Evolutionary conservation across 2,888 invertebrate genomes (phyloP).

Genomic region (Campoplex capitator): DNA sequence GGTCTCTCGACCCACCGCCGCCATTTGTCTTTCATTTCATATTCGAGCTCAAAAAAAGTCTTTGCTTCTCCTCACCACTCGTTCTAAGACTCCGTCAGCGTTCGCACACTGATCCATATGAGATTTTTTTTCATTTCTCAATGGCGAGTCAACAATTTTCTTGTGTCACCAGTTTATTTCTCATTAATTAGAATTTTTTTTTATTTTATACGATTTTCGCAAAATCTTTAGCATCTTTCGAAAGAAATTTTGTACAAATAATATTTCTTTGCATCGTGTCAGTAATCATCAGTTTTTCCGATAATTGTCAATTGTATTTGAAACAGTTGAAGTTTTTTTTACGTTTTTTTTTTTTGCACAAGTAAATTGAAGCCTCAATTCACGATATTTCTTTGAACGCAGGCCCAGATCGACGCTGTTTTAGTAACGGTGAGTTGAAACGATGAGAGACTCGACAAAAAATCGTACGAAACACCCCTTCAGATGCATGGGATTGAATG

Average conservation of each 20-base stretch:
- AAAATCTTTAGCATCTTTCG: too few relatives aligned
- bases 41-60: neutral
- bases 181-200: neutral
- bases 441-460: too few relatives aligned
- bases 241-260: too few relatives aligned
- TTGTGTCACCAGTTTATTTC: neutral
- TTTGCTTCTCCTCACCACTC: neutral
- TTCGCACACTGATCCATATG: neutral
- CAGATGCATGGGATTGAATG: neutral
- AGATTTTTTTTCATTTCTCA: neutral
- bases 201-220: neutral
- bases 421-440: too few relatives aligned
- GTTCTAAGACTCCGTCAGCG: neutral
- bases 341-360: too few relatives aligned
- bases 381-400: too few relatives aligned
- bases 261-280: too few relatives aligned
- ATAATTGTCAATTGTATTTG: too few relatives aligned
- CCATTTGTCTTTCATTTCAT: constrained; percentile 54
- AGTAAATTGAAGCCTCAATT: too few relatives aligned
- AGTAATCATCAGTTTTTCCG: too few relatives aligned
- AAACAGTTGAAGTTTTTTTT: too few relatives aligned
- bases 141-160: neutral
- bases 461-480: neutral
- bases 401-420: too few relatives aligned
- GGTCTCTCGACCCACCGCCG: constrained; percentile 25